phyloP scores from a whole-genome alignment of 2,113 vertebrate species.

The Chlorodrepanis virens region DNA sequence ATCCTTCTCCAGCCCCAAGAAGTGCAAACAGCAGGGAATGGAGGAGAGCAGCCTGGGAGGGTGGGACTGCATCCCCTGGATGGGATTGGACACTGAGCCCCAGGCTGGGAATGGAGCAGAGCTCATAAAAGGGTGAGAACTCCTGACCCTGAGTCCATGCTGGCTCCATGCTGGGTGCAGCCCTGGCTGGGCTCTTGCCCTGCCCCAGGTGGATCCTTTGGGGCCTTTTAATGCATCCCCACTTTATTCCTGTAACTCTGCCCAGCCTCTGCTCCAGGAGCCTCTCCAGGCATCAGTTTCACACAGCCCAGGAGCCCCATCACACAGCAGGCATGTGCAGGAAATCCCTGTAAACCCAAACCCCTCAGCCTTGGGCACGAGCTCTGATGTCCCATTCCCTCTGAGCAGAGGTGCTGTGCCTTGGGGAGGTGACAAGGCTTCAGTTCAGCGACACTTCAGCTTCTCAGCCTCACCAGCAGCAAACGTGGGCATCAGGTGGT shows the following conservation, averaged over 20 bases:
- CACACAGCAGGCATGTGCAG: neutral
- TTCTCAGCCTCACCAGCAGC: neutral
- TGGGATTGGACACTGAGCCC: neutral
- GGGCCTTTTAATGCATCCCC: neutral
- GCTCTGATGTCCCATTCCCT: neutral
- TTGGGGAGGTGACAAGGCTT: neutral
- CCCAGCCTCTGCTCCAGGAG: neutral
- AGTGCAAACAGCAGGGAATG: neutral
- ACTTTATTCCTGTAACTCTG: neutral
- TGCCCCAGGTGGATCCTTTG: neutral
- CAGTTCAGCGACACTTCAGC: neutral
- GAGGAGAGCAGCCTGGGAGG: neutral
- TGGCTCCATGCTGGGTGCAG: neutral
- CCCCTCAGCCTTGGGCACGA: neutral
- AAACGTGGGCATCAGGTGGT: rapidly evolving
- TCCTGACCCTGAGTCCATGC: neutral
- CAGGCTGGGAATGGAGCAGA: rapidly evolving
- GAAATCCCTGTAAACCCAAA: neutral
- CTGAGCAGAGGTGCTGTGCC: neutral
- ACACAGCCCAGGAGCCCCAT: neutral
- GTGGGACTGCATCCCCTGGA: neutral
- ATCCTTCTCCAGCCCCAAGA: neutral
- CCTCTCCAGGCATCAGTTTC: neutral
- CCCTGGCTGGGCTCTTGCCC: neutral
- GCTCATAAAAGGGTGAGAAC: neutral